Percentiles rank a stretch among this genome's conserved stretches.
Conservation (phyloP, 2,113 vertebrate genomes). For the Crotalus viridis region DNA sequence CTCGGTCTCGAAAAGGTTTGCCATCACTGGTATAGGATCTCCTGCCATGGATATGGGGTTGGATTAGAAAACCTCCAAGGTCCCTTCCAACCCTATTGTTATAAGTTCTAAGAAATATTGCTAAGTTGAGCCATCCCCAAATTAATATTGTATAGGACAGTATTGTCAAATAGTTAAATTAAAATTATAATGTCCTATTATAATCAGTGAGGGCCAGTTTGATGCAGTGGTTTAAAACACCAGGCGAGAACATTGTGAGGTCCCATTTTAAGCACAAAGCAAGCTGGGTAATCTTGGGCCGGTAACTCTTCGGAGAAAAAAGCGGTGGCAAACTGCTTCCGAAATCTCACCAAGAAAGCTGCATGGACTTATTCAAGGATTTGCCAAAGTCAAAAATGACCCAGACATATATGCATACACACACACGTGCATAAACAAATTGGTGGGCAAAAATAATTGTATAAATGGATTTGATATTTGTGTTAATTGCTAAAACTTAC, state of each 20-base stretch:
- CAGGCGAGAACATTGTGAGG: neutral
- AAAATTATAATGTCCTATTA: neutral
- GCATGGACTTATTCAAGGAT: neutral
- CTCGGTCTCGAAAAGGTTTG: too few species aligned
- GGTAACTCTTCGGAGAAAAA: neutral
- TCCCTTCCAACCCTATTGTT: neutral
- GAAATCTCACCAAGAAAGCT: neutral
- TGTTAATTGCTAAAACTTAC: neutral
- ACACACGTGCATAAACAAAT: neutral
- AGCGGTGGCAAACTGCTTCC: neutral
- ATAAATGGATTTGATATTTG: neutral
- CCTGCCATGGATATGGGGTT: neutral
- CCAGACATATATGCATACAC: neutral
- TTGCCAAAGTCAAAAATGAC: neutral
- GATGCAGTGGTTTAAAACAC: neutral
- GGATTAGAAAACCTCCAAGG: neutral
- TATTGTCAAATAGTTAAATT: neutral
- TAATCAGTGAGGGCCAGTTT: neutral
- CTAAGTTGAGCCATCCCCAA: neutral
- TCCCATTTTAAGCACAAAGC: neutral
- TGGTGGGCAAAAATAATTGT: neutral
- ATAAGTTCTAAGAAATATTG: neutral
- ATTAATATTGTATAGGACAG: too few species aligned
- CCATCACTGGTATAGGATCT: neutral
- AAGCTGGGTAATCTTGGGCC: neutral